A percentile compares a stretch with the other conserved stretches of the same genome.
Evolutionary conservation across 2,113 vertebrate species (phyloP).

Genomic region (Dromiciops gliroides): DNA sequence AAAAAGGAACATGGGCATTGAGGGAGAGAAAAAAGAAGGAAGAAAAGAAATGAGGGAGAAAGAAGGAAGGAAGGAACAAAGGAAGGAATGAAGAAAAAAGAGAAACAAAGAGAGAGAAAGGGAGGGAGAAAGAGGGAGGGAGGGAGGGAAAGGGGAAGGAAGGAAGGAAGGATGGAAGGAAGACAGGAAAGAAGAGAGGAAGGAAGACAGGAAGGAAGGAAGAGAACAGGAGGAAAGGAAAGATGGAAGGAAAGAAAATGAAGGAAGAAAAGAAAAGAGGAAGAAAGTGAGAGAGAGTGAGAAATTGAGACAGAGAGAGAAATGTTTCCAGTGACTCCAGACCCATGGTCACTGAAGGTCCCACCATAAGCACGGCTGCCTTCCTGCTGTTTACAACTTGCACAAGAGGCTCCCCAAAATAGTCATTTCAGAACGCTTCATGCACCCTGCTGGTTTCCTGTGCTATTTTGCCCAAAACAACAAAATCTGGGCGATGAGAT

Average conservation of each 20-base stretch:
- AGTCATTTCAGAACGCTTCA: not conserved
- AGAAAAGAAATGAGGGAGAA: not conserved
- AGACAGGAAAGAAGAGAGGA: not conserved
- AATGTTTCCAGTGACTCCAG: not conserved
- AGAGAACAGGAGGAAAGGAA: not conserved
- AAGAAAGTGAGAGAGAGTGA: not conserved
- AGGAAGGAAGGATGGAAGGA: not conserved
- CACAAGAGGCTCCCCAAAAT: not conserved
- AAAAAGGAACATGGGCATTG: not conserved
- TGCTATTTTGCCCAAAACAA: not conserved
- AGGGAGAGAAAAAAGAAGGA: not conserved
- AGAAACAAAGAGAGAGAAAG: not conserved
- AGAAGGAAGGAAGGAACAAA: rapidly evolving
- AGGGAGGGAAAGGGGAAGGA: not conserved
- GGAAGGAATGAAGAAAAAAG: rapidly evolving
- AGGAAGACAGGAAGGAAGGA: not conserved
- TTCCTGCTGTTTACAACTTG: not conserved
- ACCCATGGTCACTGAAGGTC: not conserved
- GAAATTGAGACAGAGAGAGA: not conserved
- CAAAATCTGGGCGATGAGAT: not conserved
- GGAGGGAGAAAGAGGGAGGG: not conserved
- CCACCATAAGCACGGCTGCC: not conserved
- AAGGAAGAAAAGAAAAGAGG: not conserved
- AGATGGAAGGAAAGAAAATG: not conserved
- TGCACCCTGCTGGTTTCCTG: not conserved